A percentile compares a stretch with the other conserved stretches of the same genome.
Evolutionary conservation across 2,113 vertebrate genomes (phyloP).

Genomic region (Calidris pygmaea): DNA sequence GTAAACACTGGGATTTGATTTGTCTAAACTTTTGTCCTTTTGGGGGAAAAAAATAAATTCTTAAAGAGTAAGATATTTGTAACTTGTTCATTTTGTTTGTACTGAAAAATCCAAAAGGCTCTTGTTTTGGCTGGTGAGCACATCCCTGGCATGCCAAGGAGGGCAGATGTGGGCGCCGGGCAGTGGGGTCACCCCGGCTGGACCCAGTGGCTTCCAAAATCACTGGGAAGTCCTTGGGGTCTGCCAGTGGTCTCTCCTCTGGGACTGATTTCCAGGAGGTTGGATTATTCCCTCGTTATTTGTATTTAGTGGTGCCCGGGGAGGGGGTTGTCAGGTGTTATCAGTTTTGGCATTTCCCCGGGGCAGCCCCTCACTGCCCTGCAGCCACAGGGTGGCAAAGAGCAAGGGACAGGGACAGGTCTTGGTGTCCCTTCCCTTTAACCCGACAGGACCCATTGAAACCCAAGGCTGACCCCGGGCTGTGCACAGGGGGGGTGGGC

Average conservation of each 20-base stretch:
- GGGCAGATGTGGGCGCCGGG: no score
- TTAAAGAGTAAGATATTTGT: neutral
- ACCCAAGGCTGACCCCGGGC: neutral
- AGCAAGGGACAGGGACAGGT: neutral
- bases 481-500: accelerated
- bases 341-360: neutral
- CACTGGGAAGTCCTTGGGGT: no score
- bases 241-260: neutral
- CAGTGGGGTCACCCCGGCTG: neutral
- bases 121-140: neutral
- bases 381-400: no score
- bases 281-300: neutral
- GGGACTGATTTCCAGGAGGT: neutral
- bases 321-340: no score
- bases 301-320: neutral
- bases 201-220: neutral
- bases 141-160: no score
- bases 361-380: neutral
- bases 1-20: neutral
- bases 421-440: neutral
- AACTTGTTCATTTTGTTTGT: neutral
- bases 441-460: accelerated
- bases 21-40: neutral
- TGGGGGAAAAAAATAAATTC: neutral
- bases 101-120: neutral